Percentiles rank a stretch among this genome's conserved stretches.
Conservation (phyloP, 2,888 invertebrate genomes). For the Gymnocheta viridis region DNA sequence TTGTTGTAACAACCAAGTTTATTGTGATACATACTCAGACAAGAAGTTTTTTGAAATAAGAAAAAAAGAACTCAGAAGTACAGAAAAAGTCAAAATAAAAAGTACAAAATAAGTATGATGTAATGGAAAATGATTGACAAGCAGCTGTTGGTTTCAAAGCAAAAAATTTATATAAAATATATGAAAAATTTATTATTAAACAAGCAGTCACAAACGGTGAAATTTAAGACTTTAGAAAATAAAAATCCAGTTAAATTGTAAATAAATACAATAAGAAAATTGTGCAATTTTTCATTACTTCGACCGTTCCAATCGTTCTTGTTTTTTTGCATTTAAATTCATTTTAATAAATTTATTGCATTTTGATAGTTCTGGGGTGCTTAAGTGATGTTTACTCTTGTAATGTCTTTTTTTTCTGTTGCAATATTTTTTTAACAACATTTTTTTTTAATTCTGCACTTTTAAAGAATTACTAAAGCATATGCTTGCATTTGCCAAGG, state of each 20-base stretch:
- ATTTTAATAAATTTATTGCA: background rate
- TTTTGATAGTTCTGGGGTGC: background rate
- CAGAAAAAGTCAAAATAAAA: background rate
- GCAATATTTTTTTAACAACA: background rate
- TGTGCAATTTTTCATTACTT: slow-evolving; percentile 6
- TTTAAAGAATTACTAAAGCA: slow-evolving; percentile 45
- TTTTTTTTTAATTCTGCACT: slow-evolving; percentile 2
- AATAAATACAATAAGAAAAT: slow-evolving; percentile 22
- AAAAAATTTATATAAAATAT: slow-evolving; percentile 1
- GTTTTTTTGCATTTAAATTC: background rate
- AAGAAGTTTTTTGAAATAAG: slow-evolving; percentile 36
- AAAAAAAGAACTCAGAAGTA: background rate
- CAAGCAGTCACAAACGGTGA: background rate
- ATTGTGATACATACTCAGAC: slow-evolving; percentile 37
- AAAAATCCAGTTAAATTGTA: slow-evolving; percentile 18
- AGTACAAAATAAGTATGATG: slow-evolving; percentile 29
- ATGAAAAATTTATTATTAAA: background rate
- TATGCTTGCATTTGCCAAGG: slow-evolving; percentile 61
- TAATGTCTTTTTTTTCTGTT: background rate
- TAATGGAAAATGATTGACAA: slow-evolving; percentile 66
- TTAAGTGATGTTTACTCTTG: background rate
- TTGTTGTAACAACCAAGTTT: slow-evolving; percentile 53
- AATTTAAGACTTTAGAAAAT: slow-evolving; percentile 5
- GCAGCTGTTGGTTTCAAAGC: slow-evolving; percentile 56
- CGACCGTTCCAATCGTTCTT: background rate